Percentiles rank a stretch among this genome's conserved stretches.
Conservation (phyloP, 2,797 vertebrate species). For the Peromyscus nudipes region DNA sequence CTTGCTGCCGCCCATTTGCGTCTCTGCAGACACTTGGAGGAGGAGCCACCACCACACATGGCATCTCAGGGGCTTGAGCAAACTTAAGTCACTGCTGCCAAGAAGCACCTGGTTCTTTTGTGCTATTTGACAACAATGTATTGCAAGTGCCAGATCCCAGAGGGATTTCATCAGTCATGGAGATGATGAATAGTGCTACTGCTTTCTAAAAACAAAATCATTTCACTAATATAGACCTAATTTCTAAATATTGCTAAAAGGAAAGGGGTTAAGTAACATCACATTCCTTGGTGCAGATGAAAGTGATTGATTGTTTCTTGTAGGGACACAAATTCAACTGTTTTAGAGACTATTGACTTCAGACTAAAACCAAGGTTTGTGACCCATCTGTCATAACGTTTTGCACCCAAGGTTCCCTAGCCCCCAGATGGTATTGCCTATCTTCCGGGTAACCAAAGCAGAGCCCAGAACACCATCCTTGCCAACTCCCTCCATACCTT, state of each 20-base stretch:
- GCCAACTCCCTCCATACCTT: not conserved
- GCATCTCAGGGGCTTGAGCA: not conserved
- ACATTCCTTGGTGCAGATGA: not conserved
- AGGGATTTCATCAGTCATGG: not conserved
- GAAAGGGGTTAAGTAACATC: not conserved
- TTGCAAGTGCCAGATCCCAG: not conserved
- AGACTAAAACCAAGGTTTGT: not conserved
- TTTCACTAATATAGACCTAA: not conserved
- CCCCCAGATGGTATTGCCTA: not conserved
- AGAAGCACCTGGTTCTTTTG: not conserved
- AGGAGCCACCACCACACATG: not conserved
- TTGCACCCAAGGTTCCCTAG: not conserved
- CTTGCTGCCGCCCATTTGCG: slow-evolving; percentile 16
- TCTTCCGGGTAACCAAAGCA: not conserved
- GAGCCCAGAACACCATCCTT: not conserved
- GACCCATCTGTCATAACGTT: not conserved
- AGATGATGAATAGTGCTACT: not conserved
- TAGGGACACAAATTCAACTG: not conserved
- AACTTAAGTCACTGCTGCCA: not conserved
- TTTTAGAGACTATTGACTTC: slow-evolving; percentile 11
- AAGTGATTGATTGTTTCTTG: not conserved
- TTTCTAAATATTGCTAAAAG: not conserved
- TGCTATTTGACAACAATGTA: not conserved
- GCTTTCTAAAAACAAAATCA: slow-evolving; percentile 9
- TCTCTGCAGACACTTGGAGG: slow-evolving; percentile 17